A percentile compares a stretch with the other conserved stretches of the same genome.
Conservation (phyloP, 2,797 vertebrate genomes). For the Clarias laeviceps region DNA sequence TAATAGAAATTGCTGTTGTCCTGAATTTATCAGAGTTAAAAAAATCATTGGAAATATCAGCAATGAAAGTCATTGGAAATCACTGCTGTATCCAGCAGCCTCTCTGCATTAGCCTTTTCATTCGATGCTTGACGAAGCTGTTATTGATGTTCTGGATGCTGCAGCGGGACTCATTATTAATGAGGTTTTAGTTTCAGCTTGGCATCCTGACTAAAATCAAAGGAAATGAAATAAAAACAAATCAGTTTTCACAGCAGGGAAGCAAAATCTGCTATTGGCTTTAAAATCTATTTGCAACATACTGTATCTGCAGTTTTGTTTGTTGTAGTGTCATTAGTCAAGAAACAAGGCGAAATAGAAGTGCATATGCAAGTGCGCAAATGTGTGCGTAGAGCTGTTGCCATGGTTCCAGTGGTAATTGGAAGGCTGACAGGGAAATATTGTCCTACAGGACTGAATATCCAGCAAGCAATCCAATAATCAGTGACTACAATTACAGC, state of each 20-base stretch:
- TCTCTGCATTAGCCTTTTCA: conserved; percentile 24
- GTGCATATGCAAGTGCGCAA: conserved; percentile 4
- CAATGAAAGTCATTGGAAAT: conserved; percentile 13
- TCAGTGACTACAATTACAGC: background rate
- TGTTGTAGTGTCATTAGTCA: conserved; percentile 15
- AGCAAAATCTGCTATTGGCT: conserved; percentile 15
- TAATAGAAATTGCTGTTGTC: background rate
- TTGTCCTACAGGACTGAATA: conserved; percentile 1
- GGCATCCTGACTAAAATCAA: conserved; percentile 30
- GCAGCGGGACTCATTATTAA: conserved; percentile 20
- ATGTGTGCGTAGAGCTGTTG: conserved; percentile 26
- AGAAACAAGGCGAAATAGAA: background rate
- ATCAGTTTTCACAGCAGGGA: conserved; percentile 23
- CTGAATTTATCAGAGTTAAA: background rate
- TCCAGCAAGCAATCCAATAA: background rate
- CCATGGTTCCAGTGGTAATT: conserved; percentile 28
- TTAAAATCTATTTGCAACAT: conserved; percentile 16
- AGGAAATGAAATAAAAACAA: conserved; percentile 28
- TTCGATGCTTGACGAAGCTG: conserved; percentile 13
- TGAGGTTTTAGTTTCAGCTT: conserved; percentile 23
- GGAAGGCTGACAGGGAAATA: background rate
- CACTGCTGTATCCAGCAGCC: conserved; percentile 13
- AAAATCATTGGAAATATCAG: conserved; percentile 10
- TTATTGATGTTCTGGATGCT: conserved; percentile 26
- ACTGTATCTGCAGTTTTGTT: conserved; percentile 17